These are phyloP conservation scores for Ophiodon elongatus DNA, from an alignment of 2,113 vertebrate species.

Conservation along the genomic window DNA sequence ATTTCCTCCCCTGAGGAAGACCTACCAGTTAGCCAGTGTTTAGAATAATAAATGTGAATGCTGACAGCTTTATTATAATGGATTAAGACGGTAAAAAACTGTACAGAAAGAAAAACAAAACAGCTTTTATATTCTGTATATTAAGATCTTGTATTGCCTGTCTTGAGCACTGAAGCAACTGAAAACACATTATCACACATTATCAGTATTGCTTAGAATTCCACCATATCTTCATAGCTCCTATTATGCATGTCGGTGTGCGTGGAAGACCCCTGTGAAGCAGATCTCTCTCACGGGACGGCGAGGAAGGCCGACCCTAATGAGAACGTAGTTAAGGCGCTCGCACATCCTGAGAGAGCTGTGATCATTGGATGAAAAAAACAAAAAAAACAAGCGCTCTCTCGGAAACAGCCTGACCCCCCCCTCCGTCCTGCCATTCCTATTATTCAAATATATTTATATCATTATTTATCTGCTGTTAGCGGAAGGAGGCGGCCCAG, in stretches of 20 bases:
- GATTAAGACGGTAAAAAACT: not conserved
- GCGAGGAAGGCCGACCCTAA: slow-evolving; percentile 73
- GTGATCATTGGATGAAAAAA: slow-evolving; percentile 79
- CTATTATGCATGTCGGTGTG: slow-evolving; percentile 53
- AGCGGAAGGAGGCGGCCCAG: slow-evolving; percentile 86
- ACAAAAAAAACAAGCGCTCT: slow-evolving; percentile 81
- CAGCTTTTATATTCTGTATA: not conserved
- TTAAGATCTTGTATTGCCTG: not conserved
- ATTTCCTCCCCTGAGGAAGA: not conserved
- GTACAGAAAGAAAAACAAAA: too few species aligned
- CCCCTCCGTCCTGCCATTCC: slow-evolving; percentile 67
- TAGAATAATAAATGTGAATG: not conserved
- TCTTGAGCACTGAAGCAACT: too few species aligned
- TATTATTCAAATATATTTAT: slow-evolving; percentile 75
- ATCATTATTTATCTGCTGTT: slow-evolving; percentile 78
- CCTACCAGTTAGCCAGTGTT: not conserved
- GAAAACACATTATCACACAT: not conserved
- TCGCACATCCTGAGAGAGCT: slow-evolving; percentile 86
- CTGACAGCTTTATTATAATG: not conserved
- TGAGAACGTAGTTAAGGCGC: slow-evolving; percentile 82
- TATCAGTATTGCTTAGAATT: slow-evolving; percentile 12
- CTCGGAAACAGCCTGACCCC: slow-evolving; percentile 89
- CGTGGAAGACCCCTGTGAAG: slow-evolving; percentile 65
- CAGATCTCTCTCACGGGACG: slow-evolving; percentile 83
- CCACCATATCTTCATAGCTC: slow-evolving; percentile 20